phyloP scores from a whole-genome alignment of 53 echinoderm and acorn worm species.

The Temnopleurus reevesii region DNA sequence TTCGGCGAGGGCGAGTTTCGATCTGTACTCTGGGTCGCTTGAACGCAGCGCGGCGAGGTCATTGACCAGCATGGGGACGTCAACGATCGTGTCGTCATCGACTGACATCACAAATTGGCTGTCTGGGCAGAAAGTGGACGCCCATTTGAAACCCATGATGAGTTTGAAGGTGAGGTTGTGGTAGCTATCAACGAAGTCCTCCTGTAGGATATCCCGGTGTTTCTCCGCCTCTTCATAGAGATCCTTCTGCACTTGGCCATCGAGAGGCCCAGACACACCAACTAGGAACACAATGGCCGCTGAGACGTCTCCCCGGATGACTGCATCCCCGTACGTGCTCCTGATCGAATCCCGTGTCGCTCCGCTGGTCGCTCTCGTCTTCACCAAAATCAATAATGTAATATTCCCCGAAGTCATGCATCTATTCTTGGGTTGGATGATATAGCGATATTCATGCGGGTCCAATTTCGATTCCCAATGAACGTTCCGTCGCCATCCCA shows the following conservation, averaged over 20 bases:
- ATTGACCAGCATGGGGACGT: neutral
- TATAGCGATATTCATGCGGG: neutral
- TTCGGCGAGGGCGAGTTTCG: neutral
- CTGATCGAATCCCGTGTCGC: neutral
- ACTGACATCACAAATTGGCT: neutral
- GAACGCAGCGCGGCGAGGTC: neutral
- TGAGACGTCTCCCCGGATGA: neutral
- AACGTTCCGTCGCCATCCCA: neutral
- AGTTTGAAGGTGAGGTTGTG: neutral
- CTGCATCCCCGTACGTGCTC: neutral
- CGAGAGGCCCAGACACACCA: neutral
- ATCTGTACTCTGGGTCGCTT: neutral
- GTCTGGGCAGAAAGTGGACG: neutral
- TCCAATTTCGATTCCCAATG: neutral
- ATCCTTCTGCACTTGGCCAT: neutral
- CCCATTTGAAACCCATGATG: neutral
- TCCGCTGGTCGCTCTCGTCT: neutral
- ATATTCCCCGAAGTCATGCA: neutral
- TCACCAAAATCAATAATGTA: neutral
- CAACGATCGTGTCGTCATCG: neutral
- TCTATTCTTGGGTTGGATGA: neutral
- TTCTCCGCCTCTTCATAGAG: neutral
- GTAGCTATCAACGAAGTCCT: constrained; percentile 3
- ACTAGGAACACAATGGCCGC: neutral
- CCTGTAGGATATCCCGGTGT: neutral